Evolutionary conservation across 2,113 vertebrate species (phyloP).

Genomic region (Speoplatyrhinus poulsoni): DNA sequence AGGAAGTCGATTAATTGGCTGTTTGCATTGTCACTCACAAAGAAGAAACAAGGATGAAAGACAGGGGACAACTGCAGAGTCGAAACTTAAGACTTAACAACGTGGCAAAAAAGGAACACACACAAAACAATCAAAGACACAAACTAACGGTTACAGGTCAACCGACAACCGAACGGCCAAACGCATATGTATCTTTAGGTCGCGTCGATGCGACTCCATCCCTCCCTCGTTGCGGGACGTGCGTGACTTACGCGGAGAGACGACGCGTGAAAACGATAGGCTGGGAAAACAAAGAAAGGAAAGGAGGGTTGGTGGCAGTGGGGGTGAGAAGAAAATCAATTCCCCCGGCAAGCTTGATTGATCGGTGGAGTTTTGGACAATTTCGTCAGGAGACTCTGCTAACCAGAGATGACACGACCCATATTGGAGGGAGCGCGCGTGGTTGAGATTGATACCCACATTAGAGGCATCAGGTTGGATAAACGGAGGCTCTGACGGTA

Average conservation of each 20-base stretch:
- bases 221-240: slow-evolving; percentile 55
- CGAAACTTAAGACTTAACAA: slow-evolving; percentile 3
- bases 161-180: not conserved
- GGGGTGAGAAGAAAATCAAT: slow-evolving; percentile 75
- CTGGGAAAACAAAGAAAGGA: slow-evolving; percentile 57
- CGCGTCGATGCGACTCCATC: slow-evolving; percentile 13
- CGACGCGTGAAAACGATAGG: slow-evolving; percentile 50
- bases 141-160: not conserved
- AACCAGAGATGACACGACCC: slow-evolving; percentile 75
- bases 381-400: slow-evolving; percentile 74
- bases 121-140: slow-evolving; percentile 9
- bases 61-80: not conserved
- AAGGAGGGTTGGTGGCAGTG: slow-evolving; percentile 36
- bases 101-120: not conserved
- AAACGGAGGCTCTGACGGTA: slow-evolving; percentile 61
- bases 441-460: slow-evolving; percentile 73
- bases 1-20: too few relatives aligned
- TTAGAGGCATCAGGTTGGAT: slow-evolving; percentile 69
- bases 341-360: slow-evolving; percentile 66
- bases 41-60: not conserved
- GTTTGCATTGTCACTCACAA: not conserved
- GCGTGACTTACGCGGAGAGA: slow-evolving; percentile 54
- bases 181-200: slow-evolving; percentile 10
- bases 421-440: slow-evolving; percentile 65
- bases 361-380: slow-evolving; percentile 76